Base-by-base conservation (phyloP, 2,113 vertebrate genomes). In the Dunckerocampus dactyliophorus region DNA sequence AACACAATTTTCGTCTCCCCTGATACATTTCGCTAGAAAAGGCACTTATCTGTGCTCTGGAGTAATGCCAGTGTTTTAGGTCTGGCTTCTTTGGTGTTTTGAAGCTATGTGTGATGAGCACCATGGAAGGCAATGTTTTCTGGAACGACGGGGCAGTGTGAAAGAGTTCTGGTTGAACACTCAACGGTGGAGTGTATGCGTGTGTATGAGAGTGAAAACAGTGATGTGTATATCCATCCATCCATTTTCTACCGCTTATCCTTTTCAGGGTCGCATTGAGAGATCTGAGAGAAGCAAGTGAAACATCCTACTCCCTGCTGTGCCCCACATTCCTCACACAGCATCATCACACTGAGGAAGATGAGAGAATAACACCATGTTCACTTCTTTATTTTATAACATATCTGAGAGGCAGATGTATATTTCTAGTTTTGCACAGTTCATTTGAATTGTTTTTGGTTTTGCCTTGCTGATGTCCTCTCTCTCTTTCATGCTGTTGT, bases 221-320 rank as follows among this genome's bases (percentile, higher is more conserved):
- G 20, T 20, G 9, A 8, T 22, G 10, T 16, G 1, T 52, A 28
- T 52, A 24, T 58, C 3, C 22, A 47, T 47, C 15, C 14, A 13
- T 52, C 7, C 14, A 8, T 24, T 12, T 21, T 49, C 19, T 49
- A 8, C 47, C 19, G 47, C 20, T 19, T 21, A 10, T 8, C 31
- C 31, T 34, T 34, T 34, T 34, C 7, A 34, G 31, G 31, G 31
- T 34, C 31, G 31, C 7, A 34, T 34, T 34, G 31, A 34, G 31
- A 34, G 31, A 34, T 34, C 31, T 34, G 31, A 34, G 31, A 34
- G 24, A 28, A 2, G 24, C 24, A 28, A 28, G 3, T 34, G 31
- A 34, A 34, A 34, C 39, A 12, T 74, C 59, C 65, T 62, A 63
- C 59, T 61, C 74, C 81, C 74, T 76, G 74, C 78, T 69, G 79